Evolutionary conservation across 2,888 invertebrate species (phyloP), one percentile per base, ranked within the genome.

Genomic region (Micoletzkya japonica): DNA sequence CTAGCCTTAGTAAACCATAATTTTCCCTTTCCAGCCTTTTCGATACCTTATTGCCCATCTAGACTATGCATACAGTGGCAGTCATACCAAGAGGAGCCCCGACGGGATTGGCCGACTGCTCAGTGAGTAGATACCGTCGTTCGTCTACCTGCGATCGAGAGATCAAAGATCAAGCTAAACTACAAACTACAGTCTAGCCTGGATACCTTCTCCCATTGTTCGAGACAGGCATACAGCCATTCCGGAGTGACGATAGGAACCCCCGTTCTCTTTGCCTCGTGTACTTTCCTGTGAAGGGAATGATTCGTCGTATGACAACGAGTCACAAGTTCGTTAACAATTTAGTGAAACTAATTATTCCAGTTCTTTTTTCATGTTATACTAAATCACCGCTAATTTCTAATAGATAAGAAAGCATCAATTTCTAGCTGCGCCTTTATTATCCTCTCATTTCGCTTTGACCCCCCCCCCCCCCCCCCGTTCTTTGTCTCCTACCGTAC

Each of bases 181-280:
- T 17, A 44, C n/a, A 26, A 39, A n/a, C n/a, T n/a, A n/a, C n/a
- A n/a, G n/a, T n/a, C n/a, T n/a, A n/a, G n/a, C n/a, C n/a, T n/a
- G n/a, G 68, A 60, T 70, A 77, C 74, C 73, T 80, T 81, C 54
- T 73, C 67, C 82, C 83, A 84, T 17, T 74, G 74, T 37, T 80
- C 81, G 26, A 78, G 73, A 58, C 81, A 82, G 0, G 77, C 76
- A 44, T 77, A 76, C 17, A 84, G 72, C 84, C 84, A 84, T 24
- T 72, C 72, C 0, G 74, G 74, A 24, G 75, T 77, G 26, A 84
- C 82, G 14, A 83, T 75, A 49, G 78, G 77, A 30, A 82, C 80
- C 7, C 72, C 70, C 24, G 59, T 70, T 34, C 73, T 72, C 3
- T 66, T 56, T 2, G 84, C 84, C 52, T 73, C 70, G 54, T 77